Base-by-base conservation (phyloP, 2,113 vertebrate species). In the Trinectes maculatus region DNA sequence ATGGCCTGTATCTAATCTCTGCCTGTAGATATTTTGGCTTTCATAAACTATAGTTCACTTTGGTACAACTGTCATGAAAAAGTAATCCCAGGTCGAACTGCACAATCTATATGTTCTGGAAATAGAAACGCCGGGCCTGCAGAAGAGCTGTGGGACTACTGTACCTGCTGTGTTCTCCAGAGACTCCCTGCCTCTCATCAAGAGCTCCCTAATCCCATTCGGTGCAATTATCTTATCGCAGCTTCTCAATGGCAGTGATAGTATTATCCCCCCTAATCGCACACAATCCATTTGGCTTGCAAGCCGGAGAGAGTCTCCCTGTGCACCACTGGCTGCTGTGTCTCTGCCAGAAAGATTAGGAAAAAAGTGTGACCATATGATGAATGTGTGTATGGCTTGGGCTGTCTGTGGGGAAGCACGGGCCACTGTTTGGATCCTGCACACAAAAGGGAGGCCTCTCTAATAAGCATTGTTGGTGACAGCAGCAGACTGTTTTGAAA, bases 151-250 rank as follows among this genome's bases (percentile, higher is more conserved):
- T n/a, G 43, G 12, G 37, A 37, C 66, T 82, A 71, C 83, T 86
- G 76, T 86, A 79, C 65, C 39, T 22, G 52, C 81, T 68, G 73
- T 48, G 68, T 65, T 87, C 74, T 63, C 65, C 69, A 73, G 54
- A 76, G 73, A 65, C 80, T 82, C 70, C 75, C 74, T 73, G 57
- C 73, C 80, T 85, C 79, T 84, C 74, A 79, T 85, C 79, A 76
- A 77, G 71, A 72, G 68, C 84, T 60, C 80, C 62, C 44, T 91
- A 91, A 92, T 92, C 90, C 89, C 80, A 82, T 92, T 89, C 86
- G 51, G 73, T 59, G 73, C 83, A 90, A 89, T 91, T 88, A 90
- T 91, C 86, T 91, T 92, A 91, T 93, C 89, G 89, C 43, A 59
- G 76, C 83, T 78, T 80, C 89, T 87, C 89, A 88, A 83, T 82